Evolutionary conservation across 2,113 vertebrate genomes (phyloP).

Genomic region (Thomomys bottae): DNA sequence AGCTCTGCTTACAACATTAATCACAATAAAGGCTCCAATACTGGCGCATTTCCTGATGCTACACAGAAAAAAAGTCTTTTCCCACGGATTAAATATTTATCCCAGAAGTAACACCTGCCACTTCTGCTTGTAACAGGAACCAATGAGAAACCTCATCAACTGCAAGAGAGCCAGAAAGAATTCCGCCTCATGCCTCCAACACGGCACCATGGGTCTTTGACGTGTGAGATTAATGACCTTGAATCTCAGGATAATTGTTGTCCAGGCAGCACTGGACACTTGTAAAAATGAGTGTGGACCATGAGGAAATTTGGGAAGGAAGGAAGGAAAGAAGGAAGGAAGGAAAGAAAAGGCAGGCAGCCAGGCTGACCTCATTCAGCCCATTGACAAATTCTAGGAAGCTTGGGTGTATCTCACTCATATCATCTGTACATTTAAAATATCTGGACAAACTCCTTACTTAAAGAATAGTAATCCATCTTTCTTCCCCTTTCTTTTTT

Average conservation of each 20-base stretch:
- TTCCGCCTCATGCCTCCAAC: not conserved
- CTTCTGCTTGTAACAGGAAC: not conserved
- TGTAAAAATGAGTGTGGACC: not conserved
- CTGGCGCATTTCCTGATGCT: not conserved
- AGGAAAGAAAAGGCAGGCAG: not conserved
- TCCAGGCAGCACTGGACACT: not conserved
- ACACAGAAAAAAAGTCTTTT: not conserved
- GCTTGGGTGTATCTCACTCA: not conserved
- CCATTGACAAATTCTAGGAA: not conserved
- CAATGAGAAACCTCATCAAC: not conserved
- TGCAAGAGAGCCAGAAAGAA: not conserved
- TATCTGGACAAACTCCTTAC: not conserved
- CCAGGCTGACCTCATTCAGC: not conserved
- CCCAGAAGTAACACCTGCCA: not conserved
- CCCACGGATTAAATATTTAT: not conserved
- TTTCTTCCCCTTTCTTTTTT: not conserved
- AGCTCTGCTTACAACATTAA: not conserved
- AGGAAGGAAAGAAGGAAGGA: too few species aligned
- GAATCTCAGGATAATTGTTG: too few species aligned
- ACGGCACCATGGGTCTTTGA: not conserved
- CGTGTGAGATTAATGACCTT: accelerated
- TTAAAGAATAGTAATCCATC: not conserved
- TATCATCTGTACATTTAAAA: not conserved
- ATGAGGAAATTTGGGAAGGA: not conserved
- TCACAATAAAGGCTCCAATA: not conserved